A percentile compares a stretch with the other conserved stretches of the same genome.
Evolutionary conservation across 2,888 invertebrate genomes (phyloP).

Genomic region (Euphydryas editha): DNA sequence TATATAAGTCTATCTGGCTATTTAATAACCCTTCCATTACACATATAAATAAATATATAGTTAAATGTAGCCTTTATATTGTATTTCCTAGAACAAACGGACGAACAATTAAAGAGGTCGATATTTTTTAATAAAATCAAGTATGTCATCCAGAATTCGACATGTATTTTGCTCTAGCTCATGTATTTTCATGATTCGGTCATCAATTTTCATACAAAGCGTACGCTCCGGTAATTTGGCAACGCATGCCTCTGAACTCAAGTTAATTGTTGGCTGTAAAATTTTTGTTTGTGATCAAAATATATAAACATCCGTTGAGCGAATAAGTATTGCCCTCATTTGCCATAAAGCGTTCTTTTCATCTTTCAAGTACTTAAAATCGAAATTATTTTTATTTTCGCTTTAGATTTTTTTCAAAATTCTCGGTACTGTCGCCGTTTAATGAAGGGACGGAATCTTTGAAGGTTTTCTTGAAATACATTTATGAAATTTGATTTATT

Average conservation of each 20-base stretch:
- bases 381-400: conserved; percentile 47
- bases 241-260: conserved; percentile 11
- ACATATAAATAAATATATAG: no score
- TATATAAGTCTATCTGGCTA: no score
- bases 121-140: conserved; percentile 1
- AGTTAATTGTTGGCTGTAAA: conserved; percentile 12
- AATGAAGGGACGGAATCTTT: conserved; percentile 17
- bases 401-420: conserved; percentile 44
- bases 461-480: conserved; percentile 10
- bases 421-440: conserved; percentile 14
- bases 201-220: conserved; percentile 14
- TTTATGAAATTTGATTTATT: conserved; percentile 11
- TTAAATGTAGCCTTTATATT: no score
- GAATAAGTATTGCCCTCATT: conserved; percentile 55
- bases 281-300: conserved; percentile 48
- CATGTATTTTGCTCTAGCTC: conserved; percentile 5
- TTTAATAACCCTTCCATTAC: no score
- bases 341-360: conserved; percentile 53
- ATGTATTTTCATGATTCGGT: conserved; percentile 6
- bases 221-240: conserved; percentile 7
- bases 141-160: background rate
- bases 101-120: no score
- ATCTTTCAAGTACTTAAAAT: conserved; percentile 47
- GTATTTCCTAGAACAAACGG: no score
- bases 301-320: conserved; percentile 52